Evolutionary conservation across 2,797 vertebrate genomes (phyloP).

Genomic region (Ctenosaura bakeri): DNA sequence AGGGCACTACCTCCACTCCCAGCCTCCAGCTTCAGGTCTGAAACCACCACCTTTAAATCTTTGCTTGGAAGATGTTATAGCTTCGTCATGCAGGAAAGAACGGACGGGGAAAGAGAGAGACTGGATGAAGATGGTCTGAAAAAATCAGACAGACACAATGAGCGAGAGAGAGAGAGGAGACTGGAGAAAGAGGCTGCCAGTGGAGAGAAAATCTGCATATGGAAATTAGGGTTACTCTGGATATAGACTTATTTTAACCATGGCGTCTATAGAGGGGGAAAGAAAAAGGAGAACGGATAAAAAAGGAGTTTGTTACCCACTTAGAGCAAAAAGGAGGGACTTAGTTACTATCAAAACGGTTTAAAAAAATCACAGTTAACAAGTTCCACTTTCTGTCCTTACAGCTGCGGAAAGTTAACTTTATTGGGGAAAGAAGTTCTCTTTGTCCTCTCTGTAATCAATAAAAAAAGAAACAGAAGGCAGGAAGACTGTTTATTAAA

Average conservation of each 20-base stretch:
- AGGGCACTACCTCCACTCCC: conserved; percentile 48
- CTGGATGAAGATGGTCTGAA: conserved; percentile 75
- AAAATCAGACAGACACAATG: conserved; percentile 85
- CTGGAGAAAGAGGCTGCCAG: conserved; percentile 86
- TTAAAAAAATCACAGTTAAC: conserved; percentile 55
- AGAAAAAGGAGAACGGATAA: conserved; percentile 75
- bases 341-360: conserved; percentile 64
- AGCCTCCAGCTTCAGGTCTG: conserved; percentile 68
- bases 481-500: conserved; percentile 7
- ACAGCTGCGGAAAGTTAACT: conserved; percentile 51
- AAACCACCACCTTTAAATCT: conserved; percentile 78
- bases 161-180: conserved; percentile 71
- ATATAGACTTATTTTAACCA: conserved; percentile 89
- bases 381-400: conserved; percentile 40
- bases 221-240: conserved; percentile 93
- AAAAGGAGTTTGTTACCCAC: conserved; percentile 70
- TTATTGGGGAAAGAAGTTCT: conserved; percentile 30
- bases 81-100: conserved; percentile 61
- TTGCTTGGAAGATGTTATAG: conserved; percentile 78
- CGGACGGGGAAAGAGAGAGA: conserved; percentile 66
- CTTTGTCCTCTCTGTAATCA: not conserved
- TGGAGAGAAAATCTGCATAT: conserved; percentile 94
- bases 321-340: conserved; percentile 61
- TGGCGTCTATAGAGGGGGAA: conserved; percentile 80
- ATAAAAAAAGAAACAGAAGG: conserved; percentile 29